Conservation (phyloP, 2,797 vertebrate genomes). For the Pyrocephalus nanus region DNA sequence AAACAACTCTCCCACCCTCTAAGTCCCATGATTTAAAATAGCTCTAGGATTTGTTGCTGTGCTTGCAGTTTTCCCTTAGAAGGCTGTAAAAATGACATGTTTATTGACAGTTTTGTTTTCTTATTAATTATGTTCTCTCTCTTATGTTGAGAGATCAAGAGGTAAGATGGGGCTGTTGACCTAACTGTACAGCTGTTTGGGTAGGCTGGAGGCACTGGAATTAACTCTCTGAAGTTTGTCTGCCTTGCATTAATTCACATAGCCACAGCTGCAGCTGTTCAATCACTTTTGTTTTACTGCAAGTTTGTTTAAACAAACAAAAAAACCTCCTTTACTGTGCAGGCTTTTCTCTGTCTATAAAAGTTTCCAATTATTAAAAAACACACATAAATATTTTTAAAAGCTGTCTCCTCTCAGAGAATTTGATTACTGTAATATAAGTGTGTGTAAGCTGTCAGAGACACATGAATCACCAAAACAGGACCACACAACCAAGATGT, state of each 20-base stretch:
- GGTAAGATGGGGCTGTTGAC: neutral
- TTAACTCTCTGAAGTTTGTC: neutral
- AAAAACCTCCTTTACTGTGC: neutral
- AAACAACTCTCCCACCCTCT: neutral
- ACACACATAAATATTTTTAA: constrained; percentile 44
- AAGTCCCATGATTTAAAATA: neutral
- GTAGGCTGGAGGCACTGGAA: neutral
- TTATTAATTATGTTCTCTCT: neutral
- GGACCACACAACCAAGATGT: constrained; percentile 30
- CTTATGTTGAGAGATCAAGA: neutral
- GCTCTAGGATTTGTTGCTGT: neutral
- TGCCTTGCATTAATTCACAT: neutral
- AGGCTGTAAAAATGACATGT: neutral
- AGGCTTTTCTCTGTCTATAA: neutral
- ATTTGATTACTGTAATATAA: constrained; percentile 11
- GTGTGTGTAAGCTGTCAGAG: constrained; percentile 12
- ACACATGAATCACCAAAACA: neutral
- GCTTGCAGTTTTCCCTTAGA: neutral
- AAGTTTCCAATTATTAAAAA: constrained; percentile 21
- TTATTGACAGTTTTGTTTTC: neutral
- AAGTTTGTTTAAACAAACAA: constrained; percentile 34
- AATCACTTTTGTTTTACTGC: neutral
- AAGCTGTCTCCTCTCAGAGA: constrained; percentile 3
- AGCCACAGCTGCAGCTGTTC: neutral
- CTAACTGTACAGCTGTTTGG: neutral